phyloP scores from a whole-genome alignment of 2,113 vertebrate species.

The Gadus chalcogrammus region DNA sequence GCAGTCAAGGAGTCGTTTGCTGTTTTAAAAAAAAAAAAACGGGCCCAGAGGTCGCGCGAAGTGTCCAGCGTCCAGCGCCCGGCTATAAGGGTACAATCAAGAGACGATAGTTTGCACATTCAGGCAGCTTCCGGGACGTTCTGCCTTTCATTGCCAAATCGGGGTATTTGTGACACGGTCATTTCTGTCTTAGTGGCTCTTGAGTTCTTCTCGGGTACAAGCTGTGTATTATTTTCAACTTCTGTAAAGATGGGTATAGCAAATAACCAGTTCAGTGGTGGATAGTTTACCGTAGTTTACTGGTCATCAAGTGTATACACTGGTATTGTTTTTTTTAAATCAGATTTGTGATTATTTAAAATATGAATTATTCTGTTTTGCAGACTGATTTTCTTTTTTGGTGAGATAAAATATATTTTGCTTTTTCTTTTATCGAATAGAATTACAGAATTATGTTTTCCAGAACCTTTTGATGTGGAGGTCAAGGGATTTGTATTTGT shows the following conservation, averaged over 20 bases:
- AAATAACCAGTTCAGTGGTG: slow-evolving; percentile 34
- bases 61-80: slow-evolving; percentile 28
- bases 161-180: slow-evolving; percentile 50
- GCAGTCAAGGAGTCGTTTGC: slow-evolving; percentile 35
- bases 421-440: slow-evolving; percentile 14
- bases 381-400: background rate
- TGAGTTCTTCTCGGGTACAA: slow-evolving; percentile 65
- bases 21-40: slow-evolving; percentile 38
- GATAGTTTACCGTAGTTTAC: slow-evolving; percentile 48
- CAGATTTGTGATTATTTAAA: slow-evolving; percentile 30
- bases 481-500: slow-evolving; percentile 30
- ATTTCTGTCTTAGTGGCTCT: slow-evolving; percentile 50
- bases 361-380: slow-evolving; percentile 34
- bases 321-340: slow-evolving; percentile 38
- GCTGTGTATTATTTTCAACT: slow-evolving; percentile 65
- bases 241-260: slow-evolving; percentile 49
- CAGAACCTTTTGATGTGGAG: slow-evolving; percentile 11
- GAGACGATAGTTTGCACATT: slow-evolving; percentile 70
- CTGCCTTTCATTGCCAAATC: slow-evolving; percentile 69
- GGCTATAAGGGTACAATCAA: slow-evolving; percentile 66
- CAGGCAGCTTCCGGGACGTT: slow-evolving; percentile 51
- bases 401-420: background rate
- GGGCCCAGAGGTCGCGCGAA: slow-evolving; percentile 19
- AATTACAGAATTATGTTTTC: slow-evolving; percentile 41
- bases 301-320: slow-evolving; percentile 54